Evolutionary conservation across 2,797 vertebrate species (phyloP).

Genomic region (Ispidina lecontei): DNA sequence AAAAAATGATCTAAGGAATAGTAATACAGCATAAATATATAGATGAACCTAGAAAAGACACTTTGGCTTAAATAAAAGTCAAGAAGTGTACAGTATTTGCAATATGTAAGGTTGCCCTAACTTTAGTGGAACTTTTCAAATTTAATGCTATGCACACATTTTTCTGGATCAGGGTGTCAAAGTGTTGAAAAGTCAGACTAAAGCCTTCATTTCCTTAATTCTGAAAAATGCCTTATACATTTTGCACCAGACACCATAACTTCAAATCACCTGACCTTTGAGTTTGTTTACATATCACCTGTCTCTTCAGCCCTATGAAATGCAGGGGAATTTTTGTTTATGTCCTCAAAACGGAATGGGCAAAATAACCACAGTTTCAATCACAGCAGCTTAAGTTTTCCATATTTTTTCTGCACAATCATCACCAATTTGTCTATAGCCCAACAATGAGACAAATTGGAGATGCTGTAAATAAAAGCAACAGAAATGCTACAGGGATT

Average conservation of each 20-base stretch:
- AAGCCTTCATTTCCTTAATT: not conserved
- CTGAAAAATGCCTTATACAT: not conserved
- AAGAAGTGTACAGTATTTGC: not conserved
- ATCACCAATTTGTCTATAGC: not conserved
- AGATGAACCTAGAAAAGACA: not conserved
- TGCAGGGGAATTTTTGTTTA: not conserved
- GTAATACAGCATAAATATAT: not conserved
- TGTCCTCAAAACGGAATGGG: not conserved
- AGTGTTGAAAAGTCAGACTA: not conserved
- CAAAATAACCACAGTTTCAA: not conserved
- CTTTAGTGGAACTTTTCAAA: not conserved
- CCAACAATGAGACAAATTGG: not conserved
- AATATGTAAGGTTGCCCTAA: not conserved
- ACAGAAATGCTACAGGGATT: not conserved
- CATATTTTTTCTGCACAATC: not conserved
- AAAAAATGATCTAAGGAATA: not conserved
- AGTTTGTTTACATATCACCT: not conserved
- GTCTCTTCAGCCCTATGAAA: not conserved
- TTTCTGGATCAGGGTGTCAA: not conserved
- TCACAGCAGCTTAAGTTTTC: not conserved
- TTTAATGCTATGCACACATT: not conserved
- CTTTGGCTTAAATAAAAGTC: not conserved
- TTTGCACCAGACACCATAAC: not conserved
- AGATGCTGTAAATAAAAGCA: not conserved
- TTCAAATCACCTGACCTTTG: conserved; percentile 9